These are phyloP conservation scores for Yoshiicerus persimilis DNA, from an alignment of 1,140 invertebrate species.

Conservation along the genomic window DNA sequence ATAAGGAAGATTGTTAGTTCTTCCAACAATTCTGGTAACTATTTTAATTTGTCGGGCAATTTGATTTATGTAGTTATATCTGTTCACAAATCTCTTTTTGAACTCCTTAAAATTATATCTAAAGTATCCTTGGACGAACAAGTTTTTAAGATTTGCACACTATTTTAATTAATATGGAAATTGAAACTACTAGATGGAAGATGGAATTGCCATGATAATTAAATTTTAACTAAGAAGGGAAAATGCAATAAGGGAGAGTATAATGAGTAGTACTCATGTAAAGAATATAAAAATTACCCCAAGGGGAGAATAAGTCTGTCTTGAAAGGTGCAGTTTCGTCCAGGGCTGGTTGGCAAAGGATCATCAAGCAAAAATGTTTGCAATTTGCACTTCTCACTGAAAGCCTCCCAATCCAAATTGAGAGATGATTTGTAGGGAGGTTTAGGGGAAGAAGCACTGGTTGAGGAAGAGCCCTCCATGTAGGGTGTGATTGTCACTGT, in stretches of 20 bases:
- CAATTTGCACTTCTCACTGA: constrained; percentile 30
- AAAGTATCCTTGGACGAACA: too few species aligned
- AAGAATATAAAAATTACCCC: constrained; percentile 13
- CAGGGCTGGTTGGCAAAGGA: neutral
- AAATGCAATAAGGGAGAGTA: neutral
- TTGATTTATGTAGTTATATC: too few species aligned
- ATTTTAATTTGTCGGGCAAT: too few species aligned
- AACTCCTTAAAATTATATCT: too few species aligned
- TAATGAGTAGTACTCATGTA: neutral
- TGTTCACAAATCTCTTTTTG: too few species aligned
- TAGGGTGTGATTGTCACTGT: constrained; percentile 24
- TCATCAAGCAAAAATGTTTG: constrained; percentile 1
- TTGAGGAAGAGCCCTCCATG: constrained; percentile 28
- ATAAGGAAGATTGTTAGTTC: too few species aligned
- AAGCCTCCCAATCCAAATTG: constrained; percentile 28
- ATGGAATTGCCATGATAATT: too few species aligned
- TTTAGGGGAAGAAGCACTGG: neutral
- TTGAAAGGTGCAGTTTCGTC: constrained; percentile 17
- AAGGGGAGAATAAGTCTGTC: constrained; percentile 19
- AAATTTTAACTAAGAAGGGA: too few species aligned
- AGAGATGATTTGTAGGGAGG: constrained; percentile 23
- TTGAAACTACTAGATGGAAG: too few species aligned
- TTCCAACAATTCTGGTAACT: too few species aligned
- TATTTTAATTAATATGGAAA: too few species aligned
- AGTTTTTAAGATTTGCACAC: too few species aligned